Percentiles rank a stretch among this genome's conserved stretches.
Conservation (phyloP, 2,113 vertebrate species). For the Tinamus guttatus region DNA sequence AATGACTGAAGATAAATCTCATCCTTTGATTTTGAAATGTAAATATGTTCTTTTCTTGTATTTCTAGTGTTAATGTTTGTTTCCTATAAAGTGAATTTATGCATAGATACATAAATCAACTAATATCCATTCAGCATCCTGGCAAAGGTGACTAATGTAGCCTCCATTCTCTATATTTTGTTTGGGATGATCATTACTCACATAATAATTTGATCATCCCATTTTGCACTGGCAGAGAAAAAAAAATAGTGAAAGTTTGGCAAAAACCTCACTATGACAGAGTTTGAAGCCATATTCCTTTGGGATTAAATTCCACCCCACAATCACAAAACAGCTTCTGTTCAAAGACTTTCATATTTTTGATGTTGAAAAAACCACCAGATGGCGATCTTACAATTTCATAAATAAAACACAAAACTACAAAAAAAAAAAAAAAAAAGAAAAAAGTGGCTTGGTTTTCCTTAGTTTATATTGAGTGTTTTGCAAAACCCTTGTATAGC, state of each 20-base stretch:
- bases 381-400: constrained; percentile 65
- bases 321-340: background rate
- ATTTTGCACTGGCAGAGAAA: background rate
- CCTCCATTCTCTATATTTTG: background rate
- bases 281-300: background rate
- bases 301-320: background rate
- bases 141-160: background rate
- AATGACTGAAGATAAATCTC: background rate
- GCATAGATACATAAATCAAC: background rate
- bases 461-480: background rate
- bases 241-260: background rate
- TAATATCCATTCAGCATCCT: background rate
- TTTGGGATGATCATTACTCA: background rate
- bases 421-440: background rate
- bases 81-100: background rate
- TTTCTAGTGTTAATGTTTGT: background rate
- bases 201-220: background rate
- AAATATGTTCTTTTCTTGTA: background rate
- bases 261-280: background rate
- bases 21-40: background rate
- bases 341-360: background rate
- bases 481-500: background rate
- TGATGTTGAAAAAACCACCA: constrained; percentile 47
- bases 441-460: background rate
- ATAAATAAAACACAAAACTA: background rate